phyloP scores from a whole-genome alignment of 2,797 vertebrate genomes.

The Argyrosomus regius region DNA sequence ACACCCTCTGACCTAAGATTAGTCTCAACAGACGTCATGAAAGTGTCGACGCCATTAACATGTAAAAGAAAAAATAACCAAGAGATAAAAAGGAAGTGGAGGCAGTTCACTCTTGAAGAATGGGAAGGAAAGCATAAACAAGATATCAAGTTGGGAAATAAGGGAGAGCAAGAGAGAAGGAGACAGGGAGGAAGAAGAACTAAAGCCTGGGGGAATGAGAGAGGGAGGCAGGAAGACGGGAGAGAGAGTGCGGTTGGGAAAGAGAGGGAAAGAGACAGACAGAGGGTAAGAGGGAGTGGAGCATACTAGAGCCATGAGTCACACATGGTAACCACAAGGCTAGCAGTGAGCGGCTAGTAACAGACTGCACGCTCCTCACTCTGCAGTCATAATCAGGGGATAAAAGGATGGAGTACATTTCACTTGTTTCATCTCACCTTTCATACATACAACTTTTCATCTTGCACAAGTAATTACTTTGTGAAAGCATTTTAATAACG shows the following conservation, averaged over 20 bases:
- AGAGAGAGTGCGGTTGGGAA: constrained; percentile 38
- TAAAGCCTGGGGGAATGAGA: constrained; percentile 13
- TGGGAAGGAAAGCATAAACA: not conserved
- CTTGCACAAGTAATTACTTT: not conserved
- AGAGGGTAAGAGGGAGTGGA: constrained; percentile 69
- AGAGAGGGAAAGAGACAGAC: constrained; percentile 43
- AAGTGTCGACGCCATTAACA: not conserved
- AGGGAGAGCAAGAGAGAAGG: not conserved
- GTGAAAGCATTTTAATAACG: not conserved
- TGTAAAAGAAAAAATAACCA: constrained; percentile 1
- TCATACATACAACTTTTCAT: not conserved
- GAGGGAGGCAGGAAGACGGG: constrained; percentile 31
- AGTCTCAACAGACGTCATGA: not conserved
- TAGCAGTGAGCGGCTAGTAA: constrained; percentile 46
- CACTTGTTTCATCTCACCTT: not conserved
- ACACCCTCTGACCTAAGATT: not conserved
- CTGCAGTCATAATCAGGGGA: not conserved
- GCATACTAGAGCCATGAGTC: constrained; percentile 79
- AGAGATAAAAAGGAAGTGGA: not conserved
- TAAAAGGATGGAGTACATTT: constrained; percentile 1
- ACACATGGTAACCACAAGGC: constrained; percentile 68
- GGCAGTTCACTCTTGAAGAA: not conserved
- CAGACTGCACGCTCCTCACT: constrained; percentile 29
- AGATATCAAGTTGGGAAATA: constrained; percentile 11
- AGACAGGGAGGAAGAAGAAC: not conserved